A percentile compares a stretch with the other conserved stretches of the same genome.
Conservation (phyloP, 2,888 invertebrate genomes). For the Heliconius ismenius region DNA sequence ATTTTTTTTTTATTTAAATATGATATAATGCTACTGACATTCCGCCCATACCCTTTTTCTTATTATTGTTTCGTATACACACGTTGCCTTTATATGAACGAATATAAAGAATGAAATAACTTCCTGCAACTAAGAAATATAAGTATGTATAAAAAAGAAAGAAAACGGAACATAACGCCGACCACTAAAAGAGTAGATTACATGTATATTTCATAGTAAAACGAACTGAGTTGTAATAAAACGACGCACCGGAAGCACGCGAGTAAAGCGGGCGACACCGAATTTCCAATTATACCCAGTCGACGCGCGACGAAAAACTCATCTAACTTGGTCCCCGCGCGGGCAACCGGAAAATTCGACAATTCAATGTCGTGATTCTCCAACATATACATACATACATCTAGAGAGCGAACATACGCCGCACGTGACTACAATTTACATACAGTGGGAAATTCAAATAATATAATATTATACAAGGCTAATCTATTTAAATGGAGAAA, state of each 20-base stretch:
- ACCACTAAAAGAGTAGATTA: background rate
- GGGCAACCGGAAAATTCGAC: constrained; percentile 39
- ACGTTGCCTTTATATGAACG: background rate
- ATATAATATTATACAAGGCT: constrained; percentile 6
- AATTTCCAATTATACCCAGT: constrained; percentile 62
- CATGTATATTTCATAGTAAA: constrained; percentile 4
- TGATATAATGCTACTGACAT: too few relatives aligned
- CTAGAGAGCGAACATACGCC: constrained; percentile 19
- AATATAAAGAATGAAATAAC: background rate
- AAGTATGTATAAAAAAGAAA: background rate
- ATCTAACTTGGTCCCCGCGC: constrained; percentile 60
- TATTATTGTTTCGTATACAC: background rate
- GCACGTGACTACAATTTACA: constrained; percentile 34
- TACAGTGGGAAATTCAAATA: constrained; percentile 15
- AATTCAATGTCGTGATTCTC: constrained; percentile 32
- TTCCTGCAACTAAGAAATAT: background rate
- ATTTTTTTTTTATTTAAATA: too few relatives aligned
- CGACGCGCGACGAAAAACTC: constrained; percentile 62
- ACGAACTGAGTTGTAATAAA: constrained; percentile 27
- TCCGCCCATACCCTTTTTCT: background rate
- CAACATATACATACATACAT: constrained; percentile 17
- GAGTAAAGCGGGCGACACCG: constrained; percentile 20
- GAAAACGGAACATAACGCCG: background rate
- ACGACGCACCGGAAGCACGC: constrained; percentile 29
- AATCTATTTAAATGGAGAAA: background rate